Evolutionary conservation across 1,140 invertebrate genomes (phyloP), one percentile per base, ranked within the genome.

Genomic region (Octopus bimaculoides): DNA sequence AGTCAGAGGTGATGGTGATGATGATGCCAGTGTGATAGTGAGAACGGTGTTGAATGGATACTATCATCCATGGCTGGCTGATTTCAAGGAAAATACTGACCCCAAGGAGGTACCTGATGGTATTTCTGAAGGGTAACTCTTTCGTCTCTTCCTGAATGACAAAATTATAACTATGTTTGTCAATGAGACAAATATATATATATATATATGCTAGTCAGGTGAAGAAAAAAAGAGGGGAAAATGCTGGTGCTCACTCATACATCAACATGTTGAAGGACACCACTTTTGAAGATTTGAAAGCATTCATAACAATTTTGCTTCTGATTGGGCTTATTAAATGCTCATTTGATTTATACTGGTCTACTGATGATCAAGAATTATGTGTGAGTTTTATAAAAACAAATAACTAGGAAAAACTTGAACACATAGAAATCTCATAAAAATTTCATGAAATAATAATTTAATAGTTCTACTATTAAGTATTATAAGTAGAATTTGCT

Each of bases 281-380:
- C 17, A 61, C 56, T 61, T 61, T 61, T 61, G 9, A 61, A 9
- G 17, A 61, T 10, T 41, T 41, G 26, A 61, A 10, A 3, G 56
- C 17, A 17, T 61, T 61, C 17, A 61, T 61, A 61, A 17, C 56
- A 61, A 61, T 61, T 61, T 61, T 61, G 56, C 56, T 61, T 61
- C 56, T 61, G 56, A 61, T 61, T 61, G 56, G 56, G 56, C 56
- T 61, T 61, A 61, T 17, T 61, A 61, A 61, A 10, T 10, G 56
- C 56, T 61, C 56, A 61, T 61, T 61, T 61, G 56, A 61, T 61
- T 61, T 61, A 17, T 61, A 61, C 56, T 61, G 56, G 56, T 61
- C 3, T 17, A 61, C 56, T 61, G 56, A 61, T 61, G 17, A 61
- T 61, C 26, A 41, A 41, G 26, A 41, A 41, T 41, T 41, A 41